A percentile compares a stretch with the other conserved stretches of the same genome.
Conservation (phyloP, 2,797 vertebrate genomes). For the Sylvilagus floridanus region DNA sequence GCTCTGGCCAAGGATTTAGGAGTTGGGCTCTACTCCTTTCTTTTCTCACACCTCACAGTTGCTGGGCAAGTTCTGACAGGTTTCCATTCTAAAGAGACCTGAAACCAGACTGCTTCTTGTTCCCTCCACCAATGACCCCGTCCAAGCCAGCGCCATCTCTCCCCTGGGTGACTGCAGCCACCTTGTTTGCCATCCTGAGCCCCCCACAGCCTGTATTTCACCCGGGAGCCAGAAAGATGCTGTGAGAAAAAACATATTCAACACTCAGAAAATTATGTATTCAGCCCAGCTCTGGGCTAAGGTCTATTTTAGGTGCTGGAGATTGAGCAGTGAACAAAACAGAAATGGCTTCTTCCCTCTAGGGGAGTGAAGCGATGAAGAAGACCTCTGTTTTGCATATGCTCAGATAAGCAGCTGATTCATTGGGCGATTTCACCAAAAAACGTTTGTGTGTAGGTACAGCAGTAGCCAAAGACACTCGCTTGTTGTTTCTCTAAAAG, state of each 20-base stretch:
- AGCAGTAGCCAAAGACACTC: neutral
- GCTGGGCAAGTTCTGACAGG: constrained; percentile 26
- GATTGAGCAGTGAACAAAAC: neutral
- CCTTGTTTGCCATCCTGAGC: neutral
- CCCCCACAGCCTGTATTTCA: neutral
- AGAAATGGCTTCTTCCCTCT: neutral
- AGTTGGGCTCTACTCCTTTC: neutral
- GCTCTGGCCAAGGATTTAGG: neutral
- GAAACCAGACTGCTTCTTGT: neutral
- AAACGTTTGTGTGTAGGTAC: neutral
- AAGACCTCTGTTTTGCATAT: neutral
- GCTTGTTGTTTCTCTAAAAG: neutral
- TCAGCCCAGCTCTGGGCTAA: neutral
- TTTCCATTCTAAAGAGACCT: neutral
- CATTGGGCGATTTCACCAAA: neutral
- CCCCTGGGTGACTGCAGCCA: neutral
- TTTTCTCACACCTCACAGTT: neutral
- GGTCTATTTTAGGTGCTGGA: constrained; percentile 6
- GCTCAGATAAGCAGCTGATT: neutral
- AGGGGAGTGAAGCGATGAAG: neutral
- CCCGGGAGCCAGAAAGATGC: neutral
- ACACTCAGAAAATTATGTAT: neutral
- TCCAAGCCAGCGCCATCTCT: neutral
- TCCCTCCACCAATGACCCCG: neutral
- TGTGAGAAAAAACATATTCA: neutral